These are phyloP conservation scores for Brachionus rubens DNA, from an alignment of 1,140 invertebrate species.

Conservation along the genomic window DNA sequence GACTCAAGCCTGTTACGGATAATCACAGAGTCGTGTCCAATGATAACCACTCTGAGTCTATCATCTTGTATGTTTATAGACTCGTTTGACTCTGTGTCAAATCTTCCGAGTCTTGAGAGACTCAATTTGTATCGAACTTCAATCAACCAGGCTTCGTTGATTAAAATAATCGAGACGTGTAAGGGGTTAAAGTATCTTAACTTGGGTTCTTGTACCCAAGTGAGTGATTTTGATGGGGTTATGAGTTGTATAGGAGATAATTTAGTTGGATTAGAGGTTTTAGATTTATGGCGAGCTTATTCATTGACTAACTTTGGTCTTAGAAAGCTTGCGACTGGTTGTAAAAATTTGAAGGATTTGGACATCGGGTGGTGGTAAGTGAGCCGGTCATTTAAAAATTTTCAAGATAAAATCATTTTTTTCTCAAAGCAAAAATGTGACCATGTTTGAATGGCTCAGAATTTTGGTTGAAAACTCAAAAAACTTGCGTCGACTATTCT, in stretches of 20 bases:
- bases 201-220: conserved; percentile 54
- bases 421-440: background rate
- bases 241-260: conserved; percentile 50
- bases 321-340: conserved; percentile 66
- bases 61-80: conserved; percentile 63
- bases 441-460: background rate
- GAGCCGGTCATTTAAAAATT: too few relatives aligned
- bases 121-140: conserved; percentile 16
- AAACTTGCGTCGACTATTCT: background rate
- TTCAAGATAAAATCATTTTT: too few relatives aligned
- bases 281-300: conserved; percentile 80
- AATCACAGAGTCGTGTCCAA: conserved; percentile 66
- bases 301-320: conserved; percentile 71
- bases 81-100: conserved; percentile 58
- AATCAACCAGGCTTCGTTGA: background rate
- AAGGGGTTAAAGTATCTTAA: conserved; percentile 55
- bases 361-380: conserved; percentile 85
- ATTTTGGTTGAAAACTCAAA: background rate
- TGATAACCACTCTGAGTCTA: conserved; percentile 68
- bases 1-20: conserved; percentile 66
- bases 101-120: conserved; percentile 50
- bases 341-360: conserved; percentile 71
- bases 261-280: conserved; percentile 52
- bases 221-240: conserved; percentile 53
- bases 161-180: conserved; percentile 52